Percentiles rank a stretch among this genome's conserved stretches.
phyloP scores from a whole-genome alignment of 2,113 vertebrate genomes.

The Embiotoca jacksoni region DNA sequence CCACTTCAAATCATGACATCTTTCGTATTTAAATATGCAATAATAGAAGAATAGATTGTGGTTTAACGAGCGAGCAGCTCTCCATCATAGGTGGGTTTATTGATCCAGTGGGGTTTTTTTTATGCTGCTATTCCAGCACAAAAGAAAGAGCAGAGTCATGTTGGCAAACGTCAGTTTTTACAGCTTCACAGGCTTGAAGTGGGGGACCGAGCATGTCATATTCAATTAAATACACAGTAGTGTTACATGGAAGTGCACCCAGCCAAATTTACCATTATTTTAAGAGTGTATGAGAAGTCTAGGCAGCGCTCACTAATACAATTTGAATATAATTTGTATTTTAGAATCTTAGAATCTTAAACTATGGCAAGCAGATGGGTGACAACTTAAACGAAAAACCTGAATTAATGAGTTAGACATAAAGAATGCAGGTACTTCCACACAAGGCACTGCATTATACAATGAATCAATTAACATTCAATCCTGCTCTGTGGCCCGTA shows the following conservation, averaged over 20 bases:
- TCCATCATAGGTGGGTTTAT: conserved; percentile 1
- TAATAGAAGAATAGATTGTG: conserved; percentile 3
- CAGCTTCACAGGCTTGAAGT: conserved; percentile 21
- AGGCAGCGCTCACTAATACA: neutral
- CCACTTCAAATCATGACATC: neutral
- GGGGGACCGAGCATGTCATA: conserved; percentile 16
- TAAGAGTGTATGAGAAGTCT: neutral
- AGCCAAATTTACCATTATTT: conserved; percentile 20
- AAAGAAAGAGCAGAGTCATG: conserved; percentile 10
- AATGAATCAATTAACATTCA: too few species aligned
- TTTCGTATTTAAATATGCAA: neutral
- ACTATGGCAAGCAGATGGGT: too few species aligned
- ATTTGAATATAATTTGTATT: neutral
- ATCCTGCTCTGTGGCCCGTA: too few species aligned
- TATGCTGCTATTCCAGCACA: conserved; percentile 18
- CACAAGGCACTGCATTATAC: too few species aligned
- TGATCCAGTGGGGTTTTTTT: conserved; percentile 5
- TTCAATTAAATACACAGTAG: conserved; percentile 16
- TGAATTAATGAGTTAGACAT: too few species aligned
- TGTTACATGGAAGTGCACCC: conserved; percentile 1
- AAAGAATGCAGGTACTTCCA: too few species aligned
- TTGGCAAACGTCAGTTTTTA: conserved; percentile 35
- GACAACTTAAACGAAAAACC: too few species aligned
- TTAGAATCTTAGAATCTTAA: too few species aligned
- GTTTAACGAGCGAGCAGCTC: conserved; percentile 2